Percentiles rank a stretch among this genome's conserved stretches.
Evolutionary conservation across 2,888 invertebrate species (phyloP).

Genomic region (Tricholauxania praeusta): DNA sequence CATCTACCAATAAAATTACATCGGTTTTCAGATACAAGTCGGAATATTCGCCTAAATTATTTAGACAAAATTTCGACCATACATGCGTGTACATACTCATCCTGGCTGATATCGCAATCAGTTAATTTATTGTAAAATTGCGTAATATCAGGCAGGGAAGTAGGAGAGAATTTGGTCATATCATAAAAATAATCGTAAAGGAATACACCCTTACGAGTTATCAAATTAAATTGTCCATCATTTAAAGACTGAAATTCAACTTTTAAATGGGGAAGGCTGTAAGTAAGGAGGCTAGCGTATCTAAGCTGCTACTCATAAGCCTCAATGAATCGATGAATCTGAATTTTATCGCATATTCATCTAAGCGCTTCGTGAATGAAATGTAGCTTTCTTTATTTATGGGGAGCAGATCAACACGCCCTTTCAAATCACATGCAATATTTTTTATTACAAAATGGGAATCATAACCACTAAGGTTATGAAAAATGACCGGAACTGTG

Average conservation of each 20-base stretch:
- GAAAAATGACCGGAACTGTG: background rate
- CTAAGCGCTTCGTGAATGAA: background rate
- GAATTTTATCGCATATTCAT: background rate
- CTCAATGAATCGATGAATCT: background rate
- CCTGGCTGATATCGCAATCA: background rate
- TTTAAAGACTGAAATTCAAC: background rate
- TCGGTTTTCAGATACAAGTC: constrained; percentile 27
- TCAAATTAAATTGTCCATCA: background rate
- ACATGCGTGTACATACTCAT: background rate
- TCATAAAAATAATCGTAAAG: constrained; percentile 12
- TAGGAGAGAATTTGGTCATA: background rate
- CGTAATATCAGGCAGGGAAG: background rate
- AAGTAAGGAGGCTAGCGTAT: background rate
- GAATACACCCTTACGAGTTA: no score
- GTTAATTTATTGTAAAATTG: background rate
- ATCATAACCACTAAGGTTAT: background rate
- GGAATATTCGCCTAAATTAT: constrained; percentile 9
- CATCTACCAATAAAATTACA: constrained; percentile 21
- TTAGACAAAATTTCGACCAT: background rate
- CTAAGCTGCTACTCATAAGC: background rate
- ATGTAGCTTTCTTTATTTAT: background rate
- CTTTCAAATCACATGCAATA: background rate
- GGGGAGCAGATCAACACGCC: background rate
- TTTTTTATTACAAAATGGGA: background rate
- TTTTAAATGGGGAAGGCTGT: background rate